phyloP scores from a whole-genome alignment of 2,888 invertebrate genomes.

The Tipula helvola region DNA sequence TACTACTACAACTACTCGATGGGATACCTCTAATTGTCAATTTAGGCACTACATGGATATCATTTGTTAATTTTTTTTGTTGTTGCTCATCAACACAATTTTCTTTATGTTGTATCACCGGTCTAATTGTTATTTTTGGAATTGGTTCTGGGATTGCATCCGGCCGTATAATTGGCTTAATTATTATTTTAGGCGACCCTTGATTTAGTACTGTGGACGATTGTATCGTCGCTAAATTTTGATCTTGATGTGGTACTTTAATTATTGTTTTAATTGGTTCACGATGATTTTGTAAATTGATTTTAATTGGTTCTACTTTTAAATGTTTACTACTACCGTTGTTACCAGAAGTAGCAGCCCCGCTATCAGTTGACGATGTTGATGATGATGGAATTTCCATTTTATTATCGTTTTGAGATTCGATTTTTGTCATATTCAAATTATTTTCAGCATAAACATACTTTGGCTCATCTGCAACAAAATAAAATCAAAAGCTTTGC shows the following conservation, averaged over 20 bases:
- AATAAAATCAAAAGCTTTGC: background rate
- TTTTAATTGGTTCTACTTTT: conserved; percentile 36
- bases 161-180: conserved; percentile 24
- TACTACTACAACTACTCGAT: conserved; percentile 20
- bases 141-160: conserved; percentile 24
- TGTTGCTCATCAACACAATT: background rate
- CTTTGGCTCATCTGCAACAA: background rate
- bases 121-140: conserved; percentile 24
- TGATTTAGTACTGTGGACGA: conserved; percentile 5
- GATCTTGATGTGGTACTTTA: conserved; percentile 13
- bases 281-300: conserved; percentile 26
- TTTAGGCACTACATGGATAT: conserved; percentile 34
- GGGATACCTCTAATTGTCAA: conserved; percentile 27
- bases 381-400: conserved; percentile 7
- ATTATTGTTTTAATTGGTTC: conserved; percentile 17
- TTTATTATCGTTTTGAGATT: conserved; percentile 9
- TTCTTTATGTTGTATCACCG: conserved; percentile 11
- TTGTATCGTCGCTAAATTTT: background rate
- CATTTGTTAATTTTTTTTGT: conserved; percentile 15
- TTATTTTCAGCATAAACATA: background rate
- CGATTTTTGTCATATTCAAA: background rate
- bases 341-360: background rate
- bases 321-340: conserved; percentile 18
- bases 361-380: background rate
- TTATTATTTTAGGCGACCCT: conserved; percentile 24